phyloP scores from a whole-genome alignment of 1,140 invertebrate species.

The Trichonephila clavata region DNA sequence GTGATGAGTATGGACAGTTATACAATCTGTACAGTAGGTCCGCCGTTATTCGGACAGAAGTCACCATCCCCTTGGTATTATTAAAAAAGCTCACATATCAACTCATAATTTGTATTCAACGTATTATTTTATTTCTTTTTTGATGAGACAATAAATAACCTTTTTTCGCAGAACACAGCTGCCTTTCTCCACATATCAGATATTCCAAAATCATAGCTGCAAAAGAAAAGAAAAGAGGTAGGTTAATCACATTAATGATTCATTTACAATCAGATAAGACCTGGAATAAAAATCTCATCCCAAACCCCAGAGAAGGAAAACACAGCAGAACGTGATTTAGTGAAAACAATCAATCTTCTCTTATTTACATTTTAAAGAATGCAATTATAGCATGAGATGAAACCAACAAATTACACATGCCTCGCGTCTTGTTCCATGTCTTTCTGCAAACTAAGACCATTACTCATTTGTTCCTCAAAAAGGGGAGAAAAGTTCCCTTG shows the following conservation, averaged over 20 bases:
- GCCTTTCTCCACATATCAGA: background rate
- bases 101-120: too few species aligned
- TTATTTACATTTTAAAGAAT: slow-evolving; percentile 32
- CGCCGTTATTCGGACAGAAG: too few species aligned
- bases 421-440: background rate
- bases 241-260: background rate
- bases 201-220: background rate
- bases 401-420: slow-evolving; percentile 21
- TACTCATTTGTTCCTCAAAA: background rate
- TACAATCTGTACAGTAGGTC: too few species aligned
- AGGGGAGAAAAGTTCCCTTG: background rate
- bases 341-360: background rate
- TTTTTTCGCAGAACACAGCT: too few species aligned
- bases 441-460: slow-evolving; percentile 31
- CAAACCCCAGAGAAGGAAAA: background rate
- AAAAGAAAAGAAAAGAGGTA: background rate
- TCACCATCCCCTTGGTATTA: too few species aligned
- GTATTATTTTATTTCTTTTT: too few species aligned
- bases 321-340: background rate
- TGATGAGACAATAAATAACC: too few species aligned
- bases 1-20: too few species aligned
- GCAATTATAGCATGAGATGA: slow-evolving; percentile 12
- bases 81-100: too few species aligned
- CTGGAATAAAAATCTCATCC: background rate
- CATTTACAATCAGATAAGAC: background rate